These are phyloP conservation scores for Microcebus ravelobensis DNA, from an alignment of 2,113 vertebrate genomes.

Conservation along the genomic window DNA sequence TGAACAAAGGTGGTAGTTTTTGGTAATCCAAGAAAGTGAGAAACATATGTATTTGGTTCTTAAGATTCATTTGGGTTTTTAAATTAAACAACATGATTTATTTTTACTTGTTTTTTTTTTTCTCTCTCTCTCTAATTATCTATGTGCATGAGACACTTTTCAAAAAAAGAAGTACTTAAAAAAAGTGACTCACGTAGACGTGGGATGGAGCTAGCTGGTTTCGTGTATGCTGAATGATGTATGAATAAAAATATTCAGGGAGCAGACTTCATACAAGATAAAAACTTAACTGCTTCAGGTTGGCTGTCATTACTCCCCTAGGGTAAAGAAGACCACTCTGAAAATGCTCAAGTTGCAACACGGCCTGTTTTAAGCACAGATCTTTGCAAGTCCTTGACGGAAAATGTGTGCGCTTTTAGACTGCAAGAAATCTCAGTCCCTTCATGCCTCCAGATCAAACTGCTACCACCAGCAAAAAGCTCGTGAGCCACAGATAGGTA, in stretches of 20 bases:
- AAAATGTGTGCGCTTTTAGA: background rate
- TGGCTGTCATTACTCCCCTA: background rate
- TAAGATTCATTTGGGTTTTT: slow-evolving; percentile 74
- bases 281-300: slow-evolving; percentile 20
- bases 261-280: slow-evolving; percentile 30
- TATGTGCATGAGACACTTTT: slow-evolving; percentile 65
- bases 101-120: slow-evolving; percentile 69
- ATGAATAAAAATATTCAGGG: slow-evolving; percentile 64
- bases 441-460: background rate
- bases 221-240: slow-evolving; percentile 47
- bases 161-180: slow-evolving; percentile 74
- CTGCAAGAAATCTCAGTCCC: slow-evolving; percentile 28
- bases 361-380: slow-evolving; percentile 28
- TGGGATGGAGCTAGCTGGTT: slow-evolving; percentile 69
- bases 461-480: background rate
- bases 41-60: slow-evolving; percentile 78
- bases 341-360: background rate
- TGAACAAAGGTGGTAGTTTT: slow-evolving; percentile 71
- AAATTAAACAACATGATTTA: slow-evolving; percentile 74
- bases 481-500: background rate
- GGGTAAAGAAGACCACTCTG: slow-evolving; percentile 39
- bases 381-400: slow-evolving; percentile 57
- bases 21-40: slow-evolving; percentile 75
- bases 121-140: slow-evolving; percentile 66
- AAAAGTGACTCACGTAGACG: slow-evolving; percentile 78